Conservation (phyloP, 1,140 invertebrate genomes). For the silkworm (Bombyx mori) region ASM3026992v2 NC_085121.1:8846001-8846500, state of each 20-base stretch:
- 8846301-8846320: constrained; percentile 24
- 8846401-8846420: constrained; percentile 58
- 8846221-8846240: constrained; percentile 38
- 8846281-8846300: constrained; percentile 31
- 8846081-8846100: too few relatives aligned
- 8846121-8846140: constrained; percentile 49
- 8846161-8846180: constrained; percentile 61
- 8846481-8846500: constrained; percentile 61
- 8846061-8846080: too few relatives aligned
- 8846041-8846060: too few relatives aligned
- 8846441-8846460: constrained; percentile 65
- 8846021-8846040: too few relatives aligned
- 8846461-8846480: constrained; percentile 68
- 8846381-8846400: constrained; percentile 70
- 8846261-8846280: constrained; percentile 35
- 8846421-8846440: constrained; percentile 61
- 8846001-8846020: too few relatives aligned
- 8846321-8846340: constrained; percentile 40
- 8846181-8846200: constrained; percentile 61
- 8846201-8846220: constrained; percentile 56
- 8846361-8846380: constrained; percentile 63
- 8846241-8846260: constrained; percentile 31
- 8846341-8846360: constrained; percentile 57
- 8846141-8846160: constrained; percentile 62
- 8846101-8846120: constrained; percentile 2